phyloP scores from a whole-genome alignment of 2,797 vertebrate genomes.

The Philypnodon macrostomus region DNA sequence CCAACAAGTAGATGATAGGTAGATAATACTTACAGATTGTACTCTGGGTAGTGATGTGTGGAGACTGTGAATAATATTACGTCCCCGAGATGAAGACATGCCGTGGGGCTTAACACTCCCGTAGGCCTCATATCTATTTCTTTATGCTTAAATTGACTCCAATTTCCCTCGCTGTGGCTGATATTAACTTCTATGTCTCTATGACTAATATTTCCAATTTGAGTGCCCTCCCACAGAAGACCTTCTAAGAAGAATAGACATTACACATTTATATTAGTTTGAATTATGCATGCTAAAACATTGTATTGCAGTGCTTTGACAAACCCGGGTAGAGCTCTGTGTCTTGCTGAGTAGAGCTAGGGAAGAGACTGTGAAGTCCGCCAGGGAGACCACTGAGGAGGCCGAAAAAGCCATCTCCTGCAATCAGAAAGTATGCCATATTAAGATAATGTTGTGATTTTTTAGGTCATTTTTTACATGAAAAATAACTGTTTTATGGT shows the following conservation, averaged over 20 bases:
- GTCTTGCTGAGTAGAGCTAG: slow-evolving; percentile 26
- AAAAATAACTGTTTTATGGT: too few species aligned
- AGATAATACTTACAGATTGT: slow-evolving; percentile 81
- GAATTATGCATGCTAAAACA: not conserved
- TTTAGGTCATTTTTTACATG: too few species aligned
- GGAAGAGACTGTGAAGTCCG: slow-evolving; percentile 66
- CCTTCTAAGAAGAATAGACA: slow-evolving; percentile 10
- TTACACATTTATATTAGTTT: not conserved
- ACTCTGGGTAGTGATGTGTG: slow-evolving; percentile 81
- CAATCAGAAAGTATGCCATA: slow-evolving; percentile 25
- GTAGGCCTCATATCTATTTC: slow-evolving; percentile 11
- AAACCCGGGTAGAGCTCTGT: slow-evolving; percentile 40
- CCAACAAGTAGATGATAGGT: not conserved
- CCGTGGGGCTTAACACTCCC: slow-evolving; percentile 83
- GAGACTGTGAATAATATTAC: slow-evolving; percentile 80
- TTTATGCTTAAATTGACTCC: slow-evolving; percentile 19
- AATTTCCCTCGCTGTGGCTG: slow-evolving; percentile 22
- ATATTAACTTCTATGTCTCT: slow-evolving; percentile 16
- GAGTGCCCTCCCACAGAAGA: slow-evolving; percentile 6
- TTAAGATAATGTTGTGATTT: too few species aligned
- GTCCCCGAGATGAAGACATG: slow-evolving; percentile 74
- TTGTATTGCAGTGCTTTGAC: slow-evolving; percentile 13
- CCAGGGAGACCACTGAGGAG: slow-evolving; percentile 71
- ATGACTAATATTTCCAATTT: slow-evolving; percentile 20
- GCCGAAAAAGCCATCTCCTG: slow-evolving; percentile 85